Base-by-base conservation (phyloP, 2,797 vertebrate genomes). In the Naso thynnoides region DNA sequence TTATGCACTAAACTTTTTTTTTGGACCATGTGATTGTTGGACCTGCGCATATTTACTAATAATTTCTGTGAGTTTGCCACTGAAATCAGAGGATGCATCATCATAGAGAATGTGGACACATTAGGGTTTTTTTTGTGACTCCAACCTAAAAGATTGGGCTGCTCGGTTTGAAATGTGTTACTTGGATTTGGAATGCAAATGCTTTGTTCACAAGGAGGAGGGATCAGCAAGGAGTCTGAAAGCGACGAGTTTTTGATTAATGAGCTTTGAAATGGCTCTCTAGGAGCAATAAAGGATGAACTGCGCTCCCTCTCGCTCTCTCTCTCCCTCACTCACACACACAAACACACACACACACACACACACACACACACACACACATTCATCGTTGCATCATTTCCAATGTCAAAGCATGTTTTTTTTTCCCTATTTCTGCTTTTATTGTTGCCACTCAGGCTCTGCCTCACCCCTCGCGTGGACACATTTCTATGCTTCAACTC, bases 191-290 rank as follows among this genome's bases (percentile, higher is more conserved):
- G 92, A 95, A 95, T 95, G 93, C 95, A 95, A 95, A 96, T 94
- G 94, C 95, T 95, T 95, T 94, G 94, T 95, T 95, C 94, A 90
- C 77, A 92, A 92, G 93, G 90, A 95, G 91, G 91, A 86, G 94
- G 93, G 94, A 95, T 96, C 92, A 94, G 94, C 93, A 89, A 87
- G 92, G 93, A 96, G 93, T 86, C 93, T 95, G 94, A 95, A 96
- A 95, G 94, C 91, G 86, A 93, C 82, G 93, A 94, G 92, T 95
- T 96, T 95, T 95, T 98, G 96, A 97, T 97, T 97, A 95, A 97
- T 95, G 94, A 94, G 92, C 93, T 97, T 95, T 96, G 96, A 96
- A 97, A 96, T 94, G 93, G 93, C 94, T 94, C 94, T 94, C 94
- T 92, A 92, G 94, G 93, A 95, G 93, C 94, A 94, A 93, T 94